Conservation (phyloP, 2,888 invertebrate genomes). For the Ctenicera cuprea region DNA sequence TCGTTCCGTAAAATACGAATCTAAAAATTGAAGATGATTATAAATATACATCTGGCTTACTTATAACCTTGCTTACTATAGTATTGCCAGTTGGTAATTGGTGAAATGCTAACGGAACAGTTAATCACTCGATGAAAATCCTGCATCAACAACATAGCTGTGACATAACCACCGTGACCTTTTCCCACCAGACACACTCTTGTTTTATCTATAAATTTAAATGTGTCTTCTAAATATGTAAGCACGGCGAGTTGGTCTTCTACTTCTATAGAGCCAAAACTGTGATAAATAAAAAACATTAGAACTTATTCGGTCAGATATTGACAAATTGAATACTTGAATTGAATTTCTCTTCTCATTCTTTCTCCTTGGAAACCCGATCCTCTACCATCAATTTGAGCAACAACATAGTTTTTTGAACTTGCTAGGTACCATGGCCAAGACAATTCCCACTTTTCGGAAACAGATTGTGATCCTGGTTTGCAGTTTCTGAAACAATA, state of each 20-base stretch:
- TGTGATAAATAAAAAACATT: slow-evolving; percentile 62
- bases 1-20: slow-evolving; percentile 93
- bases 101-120: slow-evolving; percentile 91
- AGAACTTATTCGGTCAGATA: neutral
- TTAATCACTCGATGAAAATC: slow-evolving; percentile 86
- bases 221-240: slow-evolving; percentile 85
- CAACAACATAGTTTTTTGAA: slow-evolving; percentile 88
- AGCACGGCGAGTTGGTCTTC: slow-evolving; percentile 78
- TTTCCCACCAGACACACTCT: slow-evolving; percentile 91
- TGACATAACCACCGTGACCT: slow-evolving; percentile 93
- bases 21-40: slow-evolving; percentile 71
- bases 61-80: slow-evolving; percentile 84
- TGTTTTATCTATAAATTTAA: slow-evolving; percentile 87
- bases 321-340: slow-evolving; percentile 68
- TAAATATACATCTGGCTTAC: neutral
- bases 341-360: slow-evolving; percentile 83
- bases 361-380: slow-evolving; percentile 89
- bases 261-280: slow-evolving; percentile 79
- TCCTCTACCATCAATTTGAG: slow-evolving; percentile 92
- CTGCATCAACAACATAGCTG: slow-evolving; percentile 86
- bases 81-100: slow-evolving; percentile 88
- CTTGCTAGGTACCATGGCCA: slow-evolving; percentile 92
- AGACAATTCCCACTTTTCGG: slow-evolving; percentile 85
- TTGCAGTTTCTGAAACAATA: slow-evolving; percentile 79
- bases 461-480: slow-evolving; percentile 90